Evolutionary conservation across 2,113 vertebrate genomes (phyloP).

Genomic region (Microtus ochrogaster): DNA sequence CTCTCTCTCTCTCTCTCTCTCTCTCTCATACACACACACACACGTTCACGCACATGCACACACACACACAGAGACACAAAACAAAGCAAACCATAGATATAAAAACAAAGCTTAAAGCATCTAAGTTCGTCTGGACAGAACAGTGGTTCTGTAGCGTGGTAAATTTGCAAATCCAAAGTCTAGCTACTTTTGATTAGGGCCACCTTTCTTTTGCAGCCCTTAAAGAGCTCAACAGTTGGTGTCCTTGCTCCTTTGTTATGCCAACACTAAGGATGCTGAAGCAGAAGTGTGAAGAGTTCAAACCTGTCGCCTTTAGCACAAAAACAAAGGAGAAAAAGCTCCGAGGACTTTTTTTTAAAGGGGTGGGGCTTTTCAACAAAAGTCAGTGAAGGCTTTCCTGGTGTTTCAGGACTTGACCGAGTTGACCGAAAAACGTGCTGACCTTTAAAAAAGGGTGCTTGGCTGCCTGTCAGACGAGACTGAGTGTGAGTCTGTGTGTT

Average conservation of each 20-base stretch:
- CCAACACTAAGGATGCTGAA: background rate
- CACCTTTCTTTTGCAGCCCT: background rate
- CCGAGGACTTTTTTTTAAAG: background rate
- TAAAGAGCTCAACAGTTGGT: background rate
- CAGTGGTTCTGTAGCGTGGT: background rate
- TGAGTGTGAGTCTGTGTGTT: background rate
- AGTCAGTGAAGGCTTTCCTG: background rate
- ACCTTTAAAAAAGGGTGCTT: too few species aligned
- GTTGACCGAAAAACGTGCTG: too few species aligned
- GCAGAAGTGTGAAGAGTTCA: background rate
- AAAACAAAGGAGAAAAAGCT: background rate
- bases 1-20: too few species aligned
- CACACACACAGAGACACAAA: too few species aligned
- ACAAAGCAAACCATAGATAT: background rate
- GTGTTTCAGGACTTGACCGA: too few species aligned
- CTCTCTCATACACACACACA: background rate
- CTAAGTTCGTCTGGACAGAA: background rate
- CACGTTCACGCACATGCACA: accelerated
- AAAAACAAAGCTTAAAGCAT: background rate
- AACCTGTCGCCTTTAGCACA: background rate
- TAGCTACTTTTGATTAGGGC: background rate
- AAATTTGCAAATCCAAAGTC: background rate
- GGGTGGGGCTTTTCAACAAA: background rate
- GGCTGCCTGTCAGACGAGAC: background rate
- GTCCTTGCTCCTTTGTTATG: too few species aligned